Evolutionary conservation across 2,113 vertebrate species (phyloP), one percentile per base, ranked within the genome.

Genomic region (Anolis sagrei): DNA sequence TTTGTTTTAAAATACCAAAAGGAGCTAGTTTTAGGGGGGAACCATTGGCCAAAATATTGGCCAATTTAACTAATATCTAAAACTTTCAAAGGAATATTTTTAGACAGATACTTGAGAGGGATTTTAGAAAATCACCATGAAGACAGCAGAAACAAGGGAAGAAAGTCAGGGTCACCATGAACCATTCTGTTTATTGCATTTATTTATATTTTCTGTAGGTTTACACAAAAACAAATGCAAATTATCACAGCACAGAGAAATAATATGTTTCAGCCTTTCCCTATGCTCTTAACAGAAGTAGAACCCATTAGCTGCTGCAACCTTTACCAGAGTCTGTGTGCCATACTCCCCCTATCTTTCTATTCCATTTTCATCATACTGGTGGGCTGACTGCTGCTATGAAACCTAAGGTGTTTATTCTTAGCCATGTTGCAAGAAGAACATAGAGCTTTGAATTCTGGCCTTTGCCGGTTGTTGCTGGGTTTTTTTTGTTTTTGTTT

Each of bases 1-100:
- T 32, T 88, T n/a, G 48, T 88, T 91, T 89, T 82, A 70, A 82
- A 89, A 83, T 85, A 75, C 48, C 36, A 77, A 83, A 64, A 83
- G 75, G 18, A 82, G 49, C 23, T 34, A 80, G 4, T 44, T 58
- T 54, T 23, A 80, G 68, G 79, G 61, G 44, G 16, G 82, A 44
- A 34, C 79, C 48, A 75, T 18, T 1, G 9, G 7, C 36, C 75
- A 82, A 88, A 86, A 86, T 79, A 87, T 29, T 74, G 58, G 36
- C 36, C 74, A n/a, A 32, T 58, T 76, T 29, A 25, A 80, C 48
- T 16, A 32, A n/a, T 21, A 75, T 61, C 48, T 74, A 44, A 68
- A 84, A 80, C 11, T 66, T n/a, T 34, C 69, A 70, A 49, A 79
- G 18, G n/a, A 7, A 79, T 36, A 49, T 79, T 79, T 68, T 79